Base-by-base conservation (phyloP, 2,797 vertebrate genomes). In the Crenichthys baileyi region DNA sequence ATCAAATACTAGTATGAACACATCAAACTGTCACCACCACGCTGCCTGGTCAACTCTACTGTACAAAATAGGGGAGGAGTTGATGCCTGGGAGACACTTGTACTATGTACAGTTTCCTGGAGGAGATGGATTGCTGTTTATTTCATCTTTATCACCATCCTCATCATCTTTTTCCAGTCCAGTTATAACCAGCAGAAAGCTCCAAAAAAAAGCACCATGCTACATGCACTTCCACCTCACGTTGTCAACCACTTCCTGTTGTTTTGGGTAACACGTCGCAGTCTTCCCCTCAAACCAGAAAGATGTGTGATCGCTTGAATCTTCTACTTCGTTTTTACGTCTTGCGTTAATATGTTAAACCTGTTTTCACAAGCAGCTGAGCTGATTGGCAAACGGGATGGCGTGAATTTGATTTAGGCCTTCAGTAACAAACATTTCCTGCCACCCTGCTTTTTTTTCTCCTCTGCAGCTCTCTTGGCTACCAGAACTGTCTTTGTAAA, bases 1-100 rank as follows among this genome's bases (percentile, higher is more conserved):
- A 97, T 94, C 96, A 96, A 96, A 97, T 97, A 97, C 96, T 97
- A 97, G 97, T 96, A 96, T 96, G 96, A 97, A 97, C 93, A 95
- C 90, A 93, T 89, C 94, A 93, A 92, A 95, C 95, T 95, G 91
- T 91, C 90, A 92, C 73, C 75, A 77, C 70, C 75, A 81, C 71
- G 70, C 76, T 70, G 95, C 94, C 95, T 95, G 95, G 95, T 92
- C 91, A 76, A 83, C 86, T 90, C 84, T 94, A 90, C 88, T 92
- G 90, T 92, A 93, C 93, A 93, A 92, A 86, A 71, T 70, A 77
- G 9, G 82, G 89, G 88, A 50, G 24, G 87, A 89, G 90, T 87
- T 85, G 80, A 90, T 88, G 93, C 80, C 79, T 85, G 79, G 87
- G 90, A 91, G 90, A 93, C 89, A 90, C 90, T 80, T 83, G 36